phyloP scores from a whole-genome alignment of 2,888 invertebrate species.

The Leucophenga montana region DNA sequence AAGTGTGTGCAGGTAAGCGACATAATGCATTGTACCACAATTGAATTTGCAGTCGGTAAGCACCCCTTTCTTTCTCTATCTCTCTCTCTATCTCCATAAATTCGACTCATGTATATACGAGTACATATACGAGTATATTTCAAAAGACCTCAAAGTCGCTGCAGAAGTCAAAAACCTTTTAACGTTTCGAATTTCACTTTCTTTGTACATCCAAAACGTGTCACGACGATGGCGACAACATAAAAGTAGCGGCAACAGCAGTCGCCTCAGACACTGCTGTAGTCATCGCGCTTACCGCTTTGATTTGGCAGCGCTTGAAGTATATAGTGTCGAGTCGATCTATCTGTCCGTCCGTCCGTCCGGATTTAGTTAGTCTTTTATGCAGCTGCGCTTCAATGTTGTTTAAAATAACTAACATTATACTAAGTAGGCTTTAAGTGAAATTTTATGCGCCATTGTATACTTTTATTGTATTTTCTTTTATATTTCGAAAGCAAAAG shows the following conservation, averaged over 20 bases:
- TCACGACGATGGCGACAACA: not conserved
- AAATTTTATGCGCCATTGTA: conserved; percentile 1
- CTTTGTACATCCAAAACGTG: conserved; percentile 47
- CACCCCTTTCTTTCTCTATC: not conserved
- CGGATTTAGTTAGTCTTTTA: not conserved
- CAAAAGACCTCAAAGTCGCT: conserved; percentile 7
- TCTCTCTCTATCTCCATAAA: no score
- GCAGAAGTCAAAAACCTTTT: conserved; percentile 59
- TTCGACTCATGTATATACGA: no score
- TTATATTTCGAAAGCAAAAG: conserved; percentile 11
- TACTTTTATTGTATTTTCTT: not conserved
- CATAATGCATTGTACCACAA: conserved; percentile 10
- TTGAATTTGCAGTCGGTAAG: conserved; percentile 27
- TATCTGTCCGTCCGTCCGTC: not conserved
- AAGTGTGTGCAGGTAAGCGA: not conserved
- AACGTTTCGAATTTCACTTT: conserved; percentile 55
- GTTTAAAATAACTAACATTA: not conserved
- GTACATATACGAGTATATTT: no score
- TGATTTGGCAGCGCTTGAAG: not conserved
- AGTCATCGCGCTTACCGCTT: not conserved
- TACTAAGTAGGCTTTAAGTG: conserved; percentile 15
- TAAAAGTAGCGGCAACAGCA: not conserved
- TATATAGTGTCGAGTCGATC: not conserved
- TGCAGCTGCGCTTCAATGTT: not conserved
- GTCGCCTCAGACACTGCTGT: not conserved